These are phyloP conservation scores for Plectrocnemia conspersa DNA, from an alignment of 1,140 invertebrate species.

Conservation along the genomic window DNA sequence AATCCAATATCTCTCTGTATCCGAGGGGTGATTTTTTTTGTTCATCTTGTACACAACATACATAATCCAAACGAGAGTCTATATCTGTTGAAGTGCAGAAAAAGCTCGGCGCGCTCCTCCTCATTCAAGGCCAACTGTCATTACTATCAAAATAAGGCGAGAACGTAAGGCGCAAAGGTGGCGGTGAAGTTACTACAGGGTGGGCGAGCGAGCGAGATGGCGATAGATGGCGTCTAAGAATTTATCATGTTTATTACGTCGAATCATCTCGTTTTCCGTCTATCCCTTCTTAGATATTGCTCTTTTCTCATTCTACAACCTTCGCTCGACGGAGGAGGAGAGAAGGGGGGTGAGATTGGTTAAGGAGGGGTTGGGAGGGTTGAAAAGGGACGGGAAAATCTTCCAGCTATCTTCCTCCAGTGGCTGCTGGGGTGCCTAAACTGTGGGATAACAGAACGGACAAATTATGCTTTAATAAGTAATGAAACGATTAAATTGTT, in stretches of 20 bases:
- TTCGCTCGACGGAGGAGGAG: slow-evolving; percentile 11
- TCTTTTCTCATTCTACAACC: slow-evolving; percentile 27
- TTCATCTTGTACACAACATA: too few relatives aligned
- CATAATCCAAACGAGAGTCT: too few relatives aligned
- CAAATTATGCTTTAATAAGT: too few relatives aligned
- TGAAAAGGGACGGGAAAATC: slow-evolving; percentile 24
- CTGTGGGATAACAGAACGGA: too few relatives aligned
- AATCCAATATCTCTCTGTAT: too few relatives aligned
- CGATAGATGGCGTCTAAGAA: slow-evolving; percentile 25
- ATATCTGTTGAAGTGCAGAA: too few relatives aligned
- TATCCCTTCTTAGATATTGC: slow-evolving; percentile 29
- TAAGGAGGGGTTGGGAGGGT: not conserved
- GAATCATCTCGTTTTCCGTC: slow-evolving; percentile 34
- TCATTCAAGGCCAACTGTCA: slow-evolving; percentile 33
- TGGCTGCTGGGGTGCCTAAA: slow-evolving; percentile 8
- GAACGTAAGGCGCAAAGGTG: slow-evolving; percentile 11
- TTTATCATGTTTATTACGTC: slow-evolving; percentile 37
- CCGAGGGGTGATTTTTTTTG: too few relatives aligned
- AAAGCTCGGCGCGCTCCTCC: too few relatives aligned
- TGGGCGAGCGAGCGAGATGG: slow-evolving; percentile 1
- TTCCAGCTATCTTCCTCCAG: slow-evolving; percentile 23
- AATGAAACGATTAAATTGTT: too few relatives aligned
- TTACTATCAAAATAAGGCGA: slow-evolving; percentile 29
- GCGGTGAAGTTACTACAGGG: slow-evolving; percentile 8
- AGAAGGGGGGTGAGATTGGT: slow-evolving; percentile 4